Conservation (phyloP, 2,888 invertebrate genomes). For the Torymus aiolomorphi region DNA sequence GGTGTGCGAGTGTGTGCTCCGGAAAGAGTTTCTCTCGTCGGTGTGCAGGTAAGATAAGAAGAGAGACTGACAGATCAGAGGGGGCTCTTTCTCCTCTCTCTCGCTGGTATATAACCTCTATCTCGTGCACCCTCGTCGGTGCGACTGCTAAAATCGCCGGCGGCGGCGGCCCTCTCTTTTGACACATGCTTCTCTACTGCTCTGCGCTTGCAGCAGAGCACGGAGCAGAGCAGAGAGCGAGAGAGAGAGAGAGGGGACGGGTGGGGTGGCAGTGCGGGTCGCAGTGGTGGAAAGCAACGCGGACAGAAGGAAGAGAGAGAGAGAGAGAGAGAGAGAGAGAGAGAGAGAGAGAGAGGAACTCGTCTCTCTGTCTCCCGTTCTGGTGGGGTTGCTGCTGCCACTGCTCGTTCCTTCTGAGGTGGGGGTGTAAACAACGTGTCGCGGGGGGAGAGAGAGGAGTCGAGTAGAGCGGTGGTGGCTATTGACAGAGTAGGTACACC, state of each 20-base stretch:
- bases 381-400: too few relatives aligned
- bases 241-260: conserved; percentile 60
- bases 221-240: conserved; percentile 29
- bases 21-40: not conserved
- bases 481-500: too few relatives aligned
- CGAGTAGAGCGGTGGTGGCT: too few relatives aligned
- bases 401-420: conserved; percentile 71
- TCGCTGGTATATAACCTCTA: too few relatives aligned
- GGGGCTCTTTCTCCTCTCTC: too few relatives aligned
- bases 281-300: too few relatives aligned
- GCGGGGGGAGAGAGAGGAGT: too few relatives aligned
- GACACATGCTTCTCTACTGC: not conserved
- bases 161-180: not conserved
- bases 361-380: too few relatives aligned
- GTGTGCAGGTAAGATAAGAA: not conserved
- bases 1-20: not conserved
- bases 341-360: too few relatives aligned
- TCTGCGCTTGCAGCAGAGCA: conserved; percentile 67
- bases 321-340: too few relatives aligned
- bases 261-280: conserved; percentile 75
- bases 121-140: too few relatives aligned
- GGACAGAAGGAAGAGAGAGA: too few relatives aligned
- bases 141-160: not conserved
- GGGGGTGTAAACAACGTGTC: conserved; percentile 73
- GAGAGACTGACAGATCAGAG: not conserved